phyloP scores from a whole-genome alignment of 2,888 invertebrate genomes.

The Saturnia japonica region DNA sequence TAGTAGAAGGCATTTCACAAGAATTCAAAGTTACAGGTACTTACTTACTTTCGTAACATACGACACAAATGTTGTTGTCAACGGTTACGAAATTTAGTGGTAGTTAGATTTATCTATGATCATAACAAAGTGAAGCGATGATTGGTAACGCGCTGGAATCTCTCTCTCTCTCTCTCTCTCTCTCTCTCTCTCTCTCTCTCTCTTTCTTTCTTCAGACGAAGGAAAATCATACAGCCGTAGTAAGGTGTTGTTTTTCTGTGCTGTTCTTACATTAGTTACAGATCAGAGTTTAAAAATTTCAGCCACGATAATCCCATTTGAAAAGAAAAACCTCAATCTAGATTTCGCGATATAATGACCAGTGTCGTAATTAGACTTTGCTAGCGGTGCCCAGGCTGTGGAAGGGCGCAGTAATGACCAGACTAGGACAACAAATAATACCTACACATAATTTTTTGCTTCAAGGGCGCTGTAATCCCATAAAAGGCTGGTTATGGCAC shows the following conservation, averaged over 20 bases:
- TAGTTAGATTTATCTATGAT: neutral
- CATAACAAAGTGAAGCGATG: neutral
- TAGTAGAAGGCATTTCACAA: conserved; percentile 1
- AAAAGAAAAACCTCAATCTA: neutral
- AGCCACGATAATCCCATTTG: neutral
- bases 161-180: no score
- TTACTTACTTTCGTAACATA: conserved; percentile 1
- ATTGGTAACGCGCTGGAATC: neutral
- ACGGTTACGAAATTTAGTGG: neutral
- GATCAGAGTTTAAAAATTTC: neutral
- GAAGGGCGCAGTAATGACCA: no score
- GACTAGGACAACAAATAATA: no score
- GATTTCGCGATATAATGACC: neutral
- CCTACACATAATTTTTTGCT: no score
- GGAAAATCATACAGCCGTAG: no score
- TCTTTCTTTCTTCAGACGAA: no score
- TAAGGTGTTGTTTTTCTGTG: no score
- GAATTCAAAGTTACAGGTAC: conserved; percentile 2
- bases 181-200: no score
- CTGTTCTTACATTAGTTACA: neutral
- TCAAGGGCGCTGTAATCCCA: no score
- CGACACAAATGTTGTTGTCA: neutral
- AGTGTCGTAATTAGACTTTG: no score
- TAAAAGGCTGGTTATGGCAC: no score
- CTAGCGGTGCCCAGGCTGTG: no score